A percentile compares a stretch with the other conserved stretches of the same genome.
Evolutionary conservation across 2,113 vertebrate genomes (phyloP).

Genomic region (Fulmarus glacialis): DNA sequence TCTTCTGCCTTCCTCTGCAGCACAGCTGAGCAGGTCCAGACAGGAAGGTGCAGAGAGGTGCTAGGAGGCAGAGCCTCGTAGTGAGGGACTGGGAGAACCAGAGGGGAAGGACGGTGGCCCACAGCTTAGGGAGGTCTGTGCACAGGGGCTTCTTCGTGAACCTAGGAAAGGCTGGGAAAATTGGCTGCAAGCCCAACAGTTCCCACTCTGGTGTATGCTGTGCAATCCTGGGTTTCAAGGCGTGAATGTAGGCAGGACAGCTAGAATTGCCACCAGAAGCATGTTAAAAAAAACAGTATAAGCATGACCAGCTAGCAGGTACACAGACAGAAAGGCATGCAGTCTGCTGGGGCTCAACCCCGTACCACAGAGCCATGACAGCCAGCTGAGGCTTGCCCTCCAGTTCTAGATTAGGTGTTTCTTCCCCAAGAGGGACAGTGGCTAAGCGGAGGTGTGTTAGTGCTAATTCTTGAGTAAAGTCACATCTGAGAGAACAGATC

Average conservation of each 20-base stretch:
- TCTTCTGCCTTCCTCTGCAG: not conserved
- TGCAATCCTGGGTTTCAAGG: not conserved
- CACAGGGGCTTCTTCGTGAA: not conserved
- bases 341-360: not conserved
- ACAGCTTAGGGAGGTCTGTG: not conserved
- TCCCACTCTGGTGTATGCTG: not conserved
- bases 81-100: not conserved
- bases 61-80: not conserved
- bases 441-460: not conserved
- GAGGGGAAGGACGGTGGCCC: not conserved
- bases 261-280: not conserved
- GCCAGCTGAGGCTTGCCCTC: not conserved
- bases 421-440: not conserved
- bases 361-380: not conserved
- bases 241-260: not conserved
- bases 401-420: not conserved
- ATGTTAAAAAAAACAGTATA: not conserved
- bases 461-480: not conserved
- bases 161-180: not conserved
- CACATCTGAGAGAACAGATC: not conserved
- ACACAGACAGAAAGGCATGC: not conserved
- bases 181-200: not conserved
- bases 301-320: not conserved
- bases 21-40: not conserved
- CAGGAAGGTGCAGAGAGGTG: not conserved